Percentiles rank a stretch among this genome's conserved stretches.
Evolutionary conservation across 2,113 vertebrate species (phyloP).

Genomic region (Oryzias celebensis): DNA sequence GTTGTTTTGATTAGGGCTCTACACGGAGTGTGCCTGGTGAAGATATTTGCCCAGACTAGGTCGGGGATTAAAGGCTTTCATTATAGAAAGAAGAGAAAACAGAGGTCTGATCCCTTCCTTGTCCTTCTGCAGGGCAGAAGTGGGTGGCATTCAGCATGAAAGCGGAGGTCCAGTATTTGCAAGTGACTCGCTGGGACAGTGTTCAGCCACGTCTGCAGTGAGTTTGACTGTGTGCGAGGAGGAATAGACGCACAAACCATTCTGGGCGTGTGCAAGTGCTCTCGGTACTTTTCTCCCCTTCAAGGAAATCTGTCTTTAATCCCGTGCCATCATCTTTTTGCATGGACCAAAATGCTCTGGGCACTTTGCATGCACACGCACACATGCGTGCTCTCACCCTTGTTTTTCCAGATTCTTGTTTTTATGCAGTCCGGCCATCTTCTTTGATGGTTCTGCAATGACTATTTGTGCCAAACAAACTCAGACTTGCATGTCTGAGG

Average conservation of each 20-base stretch:
- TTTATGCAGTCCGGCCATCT: slow-evolving; percentile 38
- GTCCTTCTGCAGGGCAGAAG: slow-evolving; percentile 36
- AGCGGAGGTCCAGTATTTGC: slow-evolving; percentile 11
- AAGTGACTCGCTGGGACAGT: background rate
- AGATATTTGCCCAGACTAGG: slow-evolving; percentile 71
- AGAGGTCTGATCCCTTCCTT: slow-evolving; percentile 52
- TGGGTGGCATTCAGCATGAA: slow-evolving; percentile 22
- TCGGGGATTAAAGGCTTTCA: slow-evolving; percentile 68
- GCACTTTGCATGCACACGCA: slow-evolving; percentile 16
- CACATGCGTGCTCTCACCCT: background rate
- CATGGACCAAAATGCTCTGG: slow-evolving; percentile 33
- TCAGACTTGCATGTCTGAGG: slow-evolving; percentile 40
- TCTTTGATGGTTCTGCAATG: slow-evolving; percentile 5
- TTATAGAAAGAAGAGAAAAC: slow-evolving; percentile 66
- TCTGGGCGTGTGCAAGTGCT: slow-evolving; percentile 9
- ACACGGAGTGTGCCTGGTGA: slow-evolving; percentile 53
- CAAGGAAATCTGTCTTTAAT: slow-evolving; percentile 55
- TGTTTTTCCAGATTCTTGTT: slow-evolving; percentile 32
- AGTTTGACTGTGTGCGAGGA: background rate
- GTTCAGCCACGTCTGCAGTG: slow-evolving; percentile 12
- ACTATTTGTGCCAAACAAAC: slow-evolving; percentile 32
- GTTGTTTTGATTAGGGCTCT: slow-evolving; percentile 55
- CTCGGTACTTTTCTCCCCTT: slow-evolving; percentile 32
- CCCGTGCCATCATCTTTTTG: slow-evolving; percentile 47
- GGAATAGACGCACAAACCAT: background rate